Base-by-base conservation (phyloP, 1,140 invertebrate genomes). In the Drosophila navojoa region DNA sequence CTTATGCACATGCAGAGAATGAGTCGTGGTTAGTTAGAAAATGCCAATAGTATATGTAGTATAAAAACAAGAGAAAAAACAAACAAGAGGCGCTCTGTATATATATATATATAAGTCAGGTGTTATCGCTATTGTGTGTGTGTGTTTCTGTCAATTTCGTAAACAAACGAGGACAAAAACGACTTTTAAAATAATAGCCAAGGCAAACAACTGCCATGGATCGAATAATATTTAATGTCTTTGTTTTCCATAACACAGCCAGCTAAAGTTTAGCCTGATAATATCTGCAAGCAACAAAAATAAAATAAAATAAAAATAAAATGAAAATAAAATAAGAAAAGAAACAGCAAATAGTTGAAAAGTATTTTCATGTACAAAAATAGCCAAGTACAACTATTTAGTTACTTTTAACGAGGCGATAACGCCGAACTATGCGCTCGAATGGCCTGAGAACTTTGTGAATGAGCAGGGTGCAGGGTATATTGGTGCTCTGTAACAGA, bases 11-110 rank as follows among this genome's bases (percentile, higher is more conserved):
- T 4, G 59, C 35, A 53, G 15, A 67, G 27, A 61, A 57, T 45
- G 27, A 71, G 67, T 71, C 57, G 71, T 81, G 81, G 77, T 85
- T 86, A 81, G 81, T 85, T 81, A 78, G 82, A 57, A 87, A 85
- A 85, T 69, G 78, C 75, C 77, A 85, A 85, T 81, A 73, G 74
- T 76, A 78, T 77, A 42, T 82, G 61, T 66, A 62, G 35, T 42
- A 55, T n/a, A 63, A 64, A 68, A 60, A 29, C 4, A 29, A 6
- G 5, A 3, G 27, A 29, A 29, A 6, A 29, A 29, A 22, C 19
- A 22, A 22, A 22, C 19, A 22, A 5, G 27, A 5, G 27, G 5
- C 27, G 5, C 27, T 29, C 3, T 32, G 32, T 9, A 9, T 32
- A 7, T 45, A 55, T 38, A 7, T 44, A 15, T 38, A 16, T 32